Base-by-base conservation (phyloP, 2,113 vertebrate genomes). In the Halichoeres trimaculatus region DNA sequence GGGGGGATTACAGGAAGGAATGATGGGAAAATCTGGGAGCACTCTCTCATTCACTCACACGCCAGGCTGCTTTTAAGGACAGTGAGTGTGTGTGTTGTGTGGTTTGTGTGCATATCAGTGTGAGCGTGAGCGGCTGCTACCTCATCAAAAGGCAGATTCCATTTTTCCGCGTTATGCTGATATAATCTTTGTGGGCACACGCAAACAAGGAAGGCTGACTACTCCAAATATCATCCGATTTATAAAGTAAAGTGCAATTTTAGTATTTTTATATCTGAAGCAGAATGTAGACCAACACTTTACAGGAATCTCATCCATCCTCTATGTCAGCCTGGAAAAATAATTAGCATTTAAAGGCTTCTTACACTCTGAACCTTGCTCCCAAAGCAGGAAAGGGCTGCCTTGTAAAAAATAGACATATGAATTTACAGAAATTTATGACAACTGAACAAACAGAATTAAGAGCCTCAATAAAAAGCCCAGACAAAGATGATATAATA, bases 21-120 rank as follows among this genome's bases (percentile, higher is more conserved):
- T 78, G 88, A 91, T 89, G 90, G 89, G 90, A 88, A 91, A 91
- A 90, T 91, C 87, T 89, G 81, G 85, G 88, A 89, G 85, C 81
- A 84, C 84, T 89, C 85, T 86, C 80, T 89, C 77, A 81, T 84
- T 89, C 77, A 66, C 88, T 91, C 87, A 88, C 89, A 91, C 83
- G 87, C 52, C 88, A 93, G 69, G 36, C 85, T 86, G 90, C 87
- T 91, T 90, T 89, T 90, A 90, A 81, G 81, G 88, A 79, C 88
- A 84, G 74, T 54, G 0, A 61, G 79, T 66, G 70, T 77, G 40
- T 81, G 65, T 38, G 55, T 7, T 47, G 63, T 52, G 73, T 66
- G 78, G 74, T 68, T 54, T 81, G 61, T 34, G 61, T 52, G 43
- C 40, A 22, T 69, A 20, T 83, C 57, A 13, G 30, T 63, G 38